These are phyloP conservation scores for Madoqua kirkii DNA, from an alignment of 2,113 vertebrate species.

Conservation along the genomic window DNA sequence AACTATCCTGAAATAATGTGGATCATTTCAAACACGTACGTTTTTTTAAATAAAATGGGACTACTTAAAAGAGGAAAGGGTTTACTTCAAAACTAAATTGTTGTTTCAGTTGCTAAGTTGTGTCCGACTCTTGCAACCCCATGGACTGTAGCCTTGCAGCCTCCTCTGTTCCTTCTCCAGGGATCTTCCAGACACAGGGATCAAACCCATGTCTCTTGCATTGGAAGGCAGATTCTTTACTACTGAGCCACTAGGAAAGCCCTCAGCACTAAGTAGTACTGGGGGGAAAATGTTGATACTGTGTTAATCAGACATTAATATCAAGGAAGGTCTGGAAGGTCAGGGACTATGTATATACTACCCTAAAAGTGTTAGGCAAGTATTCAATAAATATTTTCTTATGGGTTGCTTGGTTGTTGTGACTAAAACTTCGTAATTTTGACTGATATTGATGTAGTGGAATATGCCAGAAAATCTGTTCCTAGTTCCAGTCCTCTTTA, in stretches of 20 bases:
- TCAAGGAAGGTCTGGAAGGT: neutral
- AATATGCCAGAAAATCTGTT: neutral
- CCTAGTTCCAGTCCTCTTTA: neutral
- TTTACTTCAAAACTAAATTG: neutral
- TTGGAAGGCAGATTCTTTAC: neutral
- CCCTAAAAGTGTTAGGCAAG: neutral
- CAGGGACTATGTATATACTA: neutral
- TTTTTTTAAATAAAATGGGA: neutral
- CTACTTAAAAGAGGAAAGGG: neutral
- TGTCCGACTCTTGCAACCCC: neutral
- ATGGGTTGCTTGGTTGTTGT: neutral
- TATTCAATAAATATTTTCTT: neutral
- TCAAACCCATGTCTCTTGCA: neutral
- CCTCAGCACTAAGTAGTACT: neutral
- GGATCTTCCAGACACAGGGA: neutral
- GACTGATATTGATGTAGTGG: neutral
- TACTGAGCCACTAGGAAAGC: neutral
- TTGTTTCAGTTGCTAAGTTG: neutral
- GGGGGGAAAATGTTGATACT: neutral
- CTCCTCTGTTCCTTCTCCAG: neutral
- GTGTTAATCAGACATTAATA: neutral
- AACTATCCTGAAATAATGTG: neutral
- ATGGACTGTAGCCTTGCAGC: neutral
- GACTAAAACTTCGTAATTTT: conserved; percentile 35
- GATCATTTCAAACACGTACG: neutral